Evolutionary conservation across 2,113 vertebrate species (phyloP).

Genomic region (Anthoscopus minutus): DNA sequence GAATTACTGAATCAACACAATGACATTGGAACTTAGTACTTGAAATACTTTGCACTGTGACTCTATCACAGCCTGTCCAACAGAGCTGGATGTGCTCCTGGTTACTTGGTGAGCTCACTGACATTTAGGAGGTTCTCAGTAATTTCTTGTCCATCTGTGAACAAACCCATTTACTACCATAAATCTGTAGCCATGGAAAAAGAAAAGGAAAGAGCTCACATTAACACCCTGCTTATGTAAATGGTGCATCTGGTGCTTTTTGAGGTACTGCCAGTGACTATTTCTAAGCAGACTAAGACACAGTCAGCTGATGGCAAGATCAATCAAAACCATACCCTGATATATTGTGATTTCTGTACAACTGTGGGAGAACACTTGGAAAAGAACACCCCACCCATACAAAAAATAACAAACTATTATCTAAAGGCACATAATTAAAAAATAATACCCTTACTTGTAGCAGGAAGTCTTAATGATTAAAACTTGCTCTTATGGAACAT

Average conservation of each 20-base stretch:
- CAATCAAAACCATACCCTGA: background rate
- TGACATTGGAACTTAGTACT: background rate
- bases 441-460: background rate
- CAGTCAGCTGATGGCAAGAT: background rate
- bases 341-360: background rate
- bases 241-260: conserved; percentile 8
- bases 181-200: background rate
- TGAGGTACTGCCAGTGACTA: background rate
- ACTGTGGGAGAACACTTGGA: background rate
- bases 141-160: background rate
- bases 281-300: background rate
- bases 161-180: background rate
- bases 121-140: background rate
- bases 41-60: background rate
- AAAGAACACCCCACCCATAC: background rate
- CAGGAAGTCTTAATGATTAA: background rate
- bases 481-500: background rate
- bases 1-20: background rate
- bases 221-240: background rate
- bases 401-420: background rate
- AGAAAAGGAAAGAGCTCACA: background rate
- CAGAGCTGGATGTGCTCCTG: background rate
- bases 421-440: background rate
- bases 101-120: background rate
- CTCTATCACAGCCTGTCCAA: background rate